Base-by-base conservation (phyloP, 2,113 vertebrate species). In the Carassius carassius region DNA sequence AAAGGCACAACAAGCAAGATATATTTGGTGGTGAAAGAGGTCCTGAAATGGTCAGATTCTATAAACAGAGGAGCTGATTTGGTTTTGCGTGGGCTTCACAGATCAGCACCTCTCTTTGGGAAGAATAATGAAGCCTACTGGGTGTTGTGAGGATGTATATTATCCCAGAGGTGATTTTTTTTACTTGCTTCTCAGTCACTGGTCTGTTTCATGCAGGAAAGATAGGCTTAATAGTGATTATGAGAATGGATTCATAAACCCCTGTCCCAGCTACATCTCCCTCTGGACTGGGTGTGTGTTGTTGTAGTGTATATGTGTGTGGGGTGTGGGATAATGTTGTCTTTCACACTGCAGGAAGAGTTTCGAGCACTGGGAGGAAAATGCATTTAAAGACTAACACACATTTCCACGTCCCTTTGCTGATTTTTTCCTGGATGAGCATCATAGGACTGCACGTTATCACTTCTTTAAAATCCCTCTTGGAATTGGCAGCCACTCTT, bases 141-240 rank as follows among this genome's bases (percentile, higher is more conserved):
- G 81, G 91, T 91, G 90, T 90, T 90, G 90, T 91, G 87, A 91
- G 87, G 81, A 85, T 81, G 72, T 81, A 82, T 91, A 92, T 93
- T 89, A 90, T 89, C 89, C 84, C 88, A 87, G 90, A 89, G 83
- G 23, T 83, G 89, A 86, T 92, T 78, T 89, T 89, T 44, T 89
- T 79, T 88, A 69, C 74, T 82, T 25, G 49, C 29, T 16, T 56
- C 25, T 37, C 17, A 73, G 67, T 35, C 37, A 35, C 7, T 73
- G 7, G 49, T 58, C 49, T 72, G 47, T 44, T 78, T 62, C 11
- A 62, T 8, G 6, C 58, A 16, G 5, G 54, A 62, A 41, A 62
- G 37, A 35, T 77, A 58, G 75, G 51, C 29, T 60, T 60, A 78
- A 41, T 60, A 17, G 78, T 47, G 58, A 80, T 80, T 63, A 80